These are phyloP conservation scores for Sphaeramia orbicularis DNA, from an alignment of 2,797 vertebrate species.

Conservation along the genomic window DNA sequence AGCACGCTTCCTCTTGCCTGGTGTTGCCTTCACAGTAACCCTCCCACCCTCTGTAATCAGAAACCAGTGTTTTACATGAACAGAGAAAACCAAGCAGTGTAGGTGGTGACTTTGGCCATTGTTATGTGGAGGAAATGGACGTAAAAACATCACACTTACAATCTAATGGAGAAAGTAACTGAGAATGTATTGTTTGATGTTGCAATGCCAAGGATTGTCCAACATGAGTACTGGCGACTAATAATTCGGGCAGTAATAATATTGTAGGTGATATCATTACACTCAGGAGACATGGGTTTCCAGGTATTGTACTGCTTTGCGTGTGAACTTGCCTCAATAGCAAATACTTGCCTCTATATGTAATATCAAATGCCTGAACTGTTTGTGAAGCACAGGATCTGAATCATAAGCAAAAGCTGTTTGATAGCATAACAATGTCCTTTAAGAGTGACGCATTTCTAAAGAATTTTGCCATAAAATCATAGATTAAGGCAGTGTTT, in stretches of 20 bases:
- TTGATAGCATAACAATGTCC: constrained; percentile 58
- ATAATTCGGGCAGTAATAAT: constrained; percentile 39
- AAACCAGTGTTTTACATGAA: background rate
- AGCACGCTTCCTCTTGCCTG: constrained; percentile 26
- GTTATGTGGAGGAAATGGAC: constrained; percentile 10
- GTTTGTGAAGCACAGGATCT: constrained; percentile 61
- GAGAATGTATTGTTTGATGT: constrained; percentile 20
- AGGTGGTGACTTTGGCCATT: constrained; percentile 4
- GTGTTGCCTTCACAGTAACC: constrained; percentile 21
- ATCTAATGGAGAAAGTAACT: constrained; percentile 24
- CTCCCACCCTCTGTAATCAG: constrained; percentile 14
- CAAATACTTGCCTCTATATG: background rate
- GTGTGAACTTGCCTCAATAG: constrained; percentile 50
- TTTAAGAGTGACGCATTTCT: constrained; percentile 28
- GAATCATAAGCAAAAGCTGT: constrained; percentile 63
- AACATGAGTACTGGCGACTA: constrained; percentile 18
- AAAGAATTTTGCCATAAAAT: background rate
- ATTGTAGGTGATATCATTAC: constrained; percentile 59
- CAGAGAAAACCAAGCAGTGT: background rate
- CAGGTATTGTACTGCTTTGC: constrained; percentile 66
- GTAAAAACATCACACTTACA: constrained; percentile 17
- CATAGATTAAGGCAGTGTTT: background rate
- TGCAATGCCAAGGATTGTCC: constrained; percentile 12
- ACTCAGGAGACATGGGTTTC: constrained; percentile 65
- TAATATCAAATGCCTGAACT: constrained; percentile 45